Base-by-base conservation (phyloP, 2,888 invertebrate genomes). In the Elysia crispata region DNA sequence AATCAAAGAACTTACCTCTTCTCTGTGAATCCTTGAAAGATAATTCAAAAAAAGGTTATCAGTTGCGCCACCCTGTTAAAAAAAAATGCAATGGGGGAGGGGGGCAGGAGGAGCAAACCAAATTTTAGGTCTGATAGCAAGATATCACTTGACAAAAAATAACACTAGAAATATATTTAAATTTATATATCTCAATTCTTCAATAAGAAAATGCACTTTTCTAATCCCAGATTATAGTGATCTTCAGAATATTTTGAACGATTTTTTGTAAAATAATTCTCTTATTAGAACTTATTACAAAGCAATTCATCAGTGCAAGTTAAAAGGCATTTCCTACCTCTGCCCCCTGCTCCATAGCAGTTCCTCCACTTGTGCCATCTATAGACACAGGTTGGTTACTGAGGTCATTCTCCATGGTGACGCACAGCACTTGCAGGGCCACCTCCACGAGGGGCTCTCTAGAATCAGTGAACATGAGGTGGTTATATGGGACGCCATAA, bases 21-120 rank as follows among this genome's bases (percentile, higher is more conserved):
- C 99, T 80, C 99, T 95, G 92, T 99, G 99, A 87, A 99, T 97
- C n/a, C 99, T 95, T 6, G 98, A 98, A 81, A 99, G 93, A 93
- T 99, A 99, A 93, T 99, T 99, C 85, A 99, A 97, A 93, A 99
- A 99, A 78, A 99, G 94, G 93, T 99, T 99, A 92, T 98, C 98
- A 0, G 97, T 94, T 66, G 93, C 90, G 67, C 89, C 89, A 80
- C 87, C 85, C 91, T 92, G 86, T 41, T 41, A 6, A 11, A 41
- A 41, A 41, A 41, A 41, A 41, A 41, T 41, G 41, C n/a, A n/a
- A 11, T 41, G 41, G 41, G n/a, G 41, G 41, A 41, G 41, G 3
- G 41, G 41, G 41, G 41, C n/a, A n/a, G n/a, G n/a, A n/a, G n/a
- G n/a, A n/a, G n/a, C n/a, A n/a, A n/a, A n/a, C n/a, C n/a, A n/a